A percentile compares a stretch with the other conserved stretches of the same genome.
phyloP scores from a whole-genome alignment of 2,113 vertebrate genomes.

The Prolemur simus region DNA sequence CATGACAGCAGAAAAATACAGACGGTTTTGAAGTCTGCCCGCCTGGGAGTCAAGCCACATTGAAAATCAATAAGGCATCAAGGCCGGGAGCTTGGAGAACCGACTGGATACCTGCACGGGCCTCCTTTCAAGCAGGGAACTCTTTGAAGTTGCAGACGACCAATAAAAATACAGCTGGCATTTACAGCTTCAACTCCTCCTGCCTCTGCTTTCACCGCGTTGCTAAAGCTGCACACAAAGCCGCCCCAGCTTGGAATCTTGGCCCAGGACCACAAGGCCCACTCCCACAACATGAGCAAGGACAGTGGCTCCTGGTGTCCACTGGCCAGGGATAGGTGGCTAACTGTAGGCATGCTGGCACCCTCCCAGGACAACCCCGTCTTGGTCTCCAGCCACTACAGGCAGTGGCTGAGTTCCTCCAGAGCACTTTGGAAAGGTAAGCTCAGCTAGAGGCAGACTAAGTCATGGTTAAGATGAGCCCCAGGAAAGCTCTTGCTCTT shows the following conservation, averaged over 20 bases:
- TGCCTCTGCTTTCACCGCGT: slow-evolving; percentile 34
- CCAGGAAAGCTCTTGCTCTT: not conserved
- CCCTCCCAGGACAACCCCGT: not conserved
- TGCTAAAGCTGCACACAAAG: slow-evolving; percentile 66
- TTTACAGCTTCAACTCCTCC: slow-evolving; percentile 73
- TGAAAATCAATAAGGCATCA: slow-evolving; percentile 83
- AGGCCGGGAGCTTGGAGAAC: slow-evolving; percentile 70
- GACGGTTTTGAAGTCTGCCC: slow-evolving; percentile 63
- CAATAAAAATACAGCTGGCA: slow-evolving; percentile 87
- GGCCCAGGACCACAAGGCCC: not conserved
- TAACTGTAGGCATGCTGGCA: not conserved
- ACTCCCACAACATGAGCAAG: not conserved
- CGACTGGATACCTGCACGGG: slow-evolving; percentile 77
- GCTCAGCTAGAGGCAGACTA: not conserved
- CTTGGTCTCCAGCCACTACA: not conserved
- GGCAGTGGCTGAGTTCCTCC: not conserved
- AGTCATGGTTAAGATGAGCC: not conserved
- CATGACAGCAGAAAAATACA: slow-evolving; percentile 57
- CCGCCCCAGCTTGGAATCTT: slow-evolving; percentile 41
- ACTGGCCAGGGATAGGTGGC: not conserved
- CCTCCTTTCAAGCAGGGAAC: slow-evolving; percentile 82
- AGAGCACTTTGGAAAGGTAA: not conserved
- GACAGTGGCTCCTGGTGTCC: not conserved
- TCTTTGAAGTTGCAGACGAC: slow-evolving; percentile 86
- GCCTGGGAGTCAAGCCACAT: slow-evolving; percentile 75